A percentile compares a stretch with the other conserved stretches of the same genome.
phyloP scores from a whole-genome alignment of 1,140 invertebrate species.

The Triops cancriformis region DNA sequence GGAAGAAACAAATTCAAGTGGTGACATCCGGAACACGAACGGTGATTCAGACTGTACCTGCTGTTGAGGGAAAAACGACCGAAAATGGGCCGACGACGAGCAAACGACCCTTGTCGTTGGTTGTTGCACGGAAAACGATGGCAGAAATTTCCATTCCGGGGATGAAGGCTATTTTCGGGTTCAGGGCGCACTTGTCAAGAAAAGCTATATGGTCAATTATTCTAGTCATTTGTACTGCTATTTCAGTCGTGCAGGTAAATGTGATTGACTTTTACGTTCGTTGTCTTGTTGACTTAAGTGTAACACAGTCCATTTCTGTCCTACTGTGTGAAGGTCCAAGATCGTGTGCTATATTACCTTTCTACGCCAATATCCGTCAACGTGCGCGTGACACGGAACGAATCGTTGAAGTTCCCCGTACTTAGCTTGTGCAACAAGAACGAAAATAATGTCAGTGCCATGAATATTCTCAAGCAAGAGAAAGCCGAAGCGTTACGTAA shows the following conservation, averaged over 20 bases:
- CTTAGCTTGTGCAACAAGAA: conserved; percentile 34
- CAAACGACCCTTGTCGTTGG: not conserved
- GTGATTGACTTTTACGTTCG: not conserved
- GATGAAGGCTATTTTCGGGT: conserved; percentile 25
- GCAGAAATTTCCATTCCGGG: conserved; percentile 27
- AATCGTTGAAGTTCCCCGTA: conserved; percentile 32
- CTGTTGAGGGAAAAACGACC: not conserved
- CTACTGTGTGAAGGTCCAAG: conserved; percentile 20
- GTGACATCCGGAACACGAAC: not conserved
- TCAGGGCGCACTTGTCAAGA: not conserved
- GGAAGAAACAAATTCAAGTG: not conserved
- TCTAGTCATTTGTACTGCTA: conserved; percentile 21
- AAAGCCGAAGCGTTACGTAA: not conserved
- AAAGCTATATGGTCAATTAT: conserved; percentile 23
- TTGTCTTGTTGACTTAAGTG: not conserved
- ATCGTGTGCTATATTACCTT: conserved; percentile 29
- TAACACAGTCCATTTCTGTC: not conserved
- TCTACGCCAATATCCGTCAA: conserved; percentile 32
- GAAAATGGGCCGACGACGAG: not conserved
- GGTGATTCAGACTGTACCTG: not conserved
- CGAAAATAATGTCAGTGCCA: conserved; percentile 29
- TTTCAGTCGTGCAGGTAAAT: conserved; percentile 19
- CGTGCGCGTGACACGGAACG: conserved; percentile 32
- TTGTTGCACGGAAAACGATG: conserved; percentile 25
- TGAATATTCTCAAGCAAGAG: not conserved